Evolutionary conservation across 2,797 vertebrate species (phyloP), one percentile per base, ranked within the genome.

Genomic region (Melanotaenia boesemani): DNA sequence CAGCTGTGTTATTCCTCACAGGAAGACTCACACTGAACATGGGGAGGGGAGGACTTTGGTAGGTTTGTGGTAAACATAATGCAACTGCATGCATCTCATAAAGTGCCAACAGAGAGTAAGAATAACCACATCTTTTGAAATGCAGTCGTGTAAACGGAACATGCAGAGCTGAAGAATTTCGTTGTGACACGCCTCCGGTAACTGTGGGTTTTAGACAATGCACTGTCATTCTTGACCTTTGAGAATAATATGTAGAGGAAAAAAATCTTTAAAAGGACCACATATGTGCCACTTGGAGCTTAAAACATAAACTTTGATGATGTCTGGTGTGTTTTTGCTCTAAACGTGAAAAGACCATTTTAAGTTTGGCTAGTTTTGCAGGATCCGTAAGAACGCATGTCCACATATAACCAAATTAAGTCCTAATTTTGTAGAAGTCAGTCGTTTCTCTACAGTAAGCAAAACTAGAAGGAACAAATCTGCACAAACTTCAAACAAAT

Each of bases 1-100:
- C 61, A 69, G 72, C 34, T 70, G 72, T 63, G 60, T 46, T 63
- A 28, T 54, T 44, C 13, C 32, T 65, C 65, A 58, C 58, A 58
- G 32, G 16, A 54, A 37, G 58, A 59, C 32, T 24, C 2, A 13
- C 20, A 39, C 6, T 1, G 55, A 50, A 50, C 6, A n/a, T 2
- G 16, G 20, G 20, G 48, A 20, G 8, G 7, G 3, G 20, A 2
- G 48, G 48, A 11, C 9, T 61, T 22, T 56, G 36, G 1, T 30
- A 24, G 36, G 16, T 59, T 63, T 66, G 26, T 22, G 15, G 50
- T 56, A 32, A 60, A 24, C 24, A 13, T 64, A 26, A 34, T 26
- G 67, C 62, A 44, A 41, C 39, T 34, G 48, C 22, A 44, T 22
- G 5, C 26, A 22, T 48, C 2, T 2, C 24, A 57, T 55, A 18